Evolutionary conservation across 1,140 invertebrate species (phyloP), one percentile per base, ranked within the genome.

Genomic region (Megalonaias nervosa): DNA sequence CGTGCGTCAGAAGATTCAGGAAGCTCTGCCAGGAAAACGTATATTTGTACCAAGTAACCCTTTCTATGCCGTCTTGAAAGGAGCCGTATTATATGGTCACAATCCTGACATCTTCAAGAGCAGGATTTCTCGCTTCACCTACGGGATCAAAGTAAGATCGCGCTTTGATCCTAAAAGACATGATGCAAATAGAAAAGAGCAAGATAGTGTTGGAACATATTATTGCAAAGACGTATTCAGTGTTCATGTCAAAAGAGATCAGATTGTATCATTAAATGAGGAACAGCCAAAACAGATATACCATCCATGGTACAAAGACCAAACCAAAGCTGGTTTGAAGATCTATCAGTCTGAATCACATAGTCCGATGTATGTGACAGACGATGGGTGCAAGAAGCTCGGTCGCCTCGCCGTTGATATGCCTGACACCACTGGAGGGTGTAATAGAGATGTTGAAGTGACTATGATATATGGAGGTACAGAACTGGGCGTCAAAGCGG

Each of bases 381-480:
- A 69, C 14, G 57, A 69, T 19, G 59, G 58, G 5, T 68, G 67
- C 48, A 62, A 70, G 26, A 26, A 75, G 38, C 57, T 69, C 17
- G 74, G 67, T 19, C 14, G 64, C 11, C 55, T 75, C 3, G 57
- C 31, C 2, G 74, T 75, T 56, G 67, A 75, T 61, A 56, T 75
- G 16, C 59, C 74, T 3, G 67, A 75, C 1, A 48, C 67, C 1
- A 61, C 57, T 19, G 48, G 56, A 0, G 58, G 58, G n/a, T 21
- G 67, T 23, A 60, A 70, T 6, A 23, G 67, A n/a, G 21, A 75
- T 21, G 67, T n/a, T 64, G 31, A 60, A 17, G 74, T 75, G 23
- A 68, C 17, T 3, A 69, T 75, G 74, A 75, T 69, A 11, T 75
- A 75, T 65, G 74, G 74, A 17, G 74, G 67, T 2, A 75, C 74